Conservation (phyloP, 30 jellyfish, hydroid and myxozoan species). For the Hydra vulgaris region DNA sequence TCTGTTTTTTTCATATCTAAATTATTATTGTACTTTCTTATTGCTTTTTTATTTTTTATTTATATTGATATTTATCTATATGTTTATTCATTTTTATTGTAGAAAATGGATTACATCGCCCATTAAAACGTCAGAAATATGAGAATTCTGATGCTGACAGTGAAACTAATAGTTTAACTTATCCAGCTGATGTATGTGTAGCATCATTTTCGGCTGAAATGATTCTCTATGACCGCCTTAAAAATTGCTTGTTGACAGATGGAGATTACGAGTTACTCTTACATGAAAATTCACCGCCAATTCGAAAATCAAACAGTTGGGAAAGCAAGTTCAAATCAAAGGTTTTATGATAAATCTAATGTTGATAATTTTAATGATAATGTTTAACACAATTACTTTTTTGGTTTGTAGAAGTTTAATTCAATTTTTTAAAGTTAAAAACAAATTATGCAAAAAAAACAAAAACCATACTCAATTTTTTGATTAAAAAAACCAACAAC, state of each 20-base stretch:
- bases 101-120: constrained; percentile 24
- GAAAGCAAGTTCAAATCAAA: constrained; percentile 52
- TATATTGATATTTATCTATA: too few relatives aligned
- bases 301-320: constrained; percentile 44
- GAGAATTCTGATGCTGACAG: background rate
- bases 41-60: too few relatives aligned
- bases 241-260: constrained; percentile 58
- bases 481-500: too few relatives aligned
- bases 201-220: constrained; percentile 72
- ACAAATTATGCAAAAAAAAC: too few relatives aligned
- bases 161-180: background rate
- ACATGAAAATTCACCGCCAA: constrained; percentile 35
- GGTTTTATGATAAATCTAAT: constrained; percentile 27
- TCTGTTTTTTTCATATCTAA: too few relatives aligned
- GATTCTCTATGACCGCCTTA: constrained; percentile 77
- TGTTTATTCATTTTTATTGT: too few relatives aligned
- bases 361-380: too few relatives aligned
- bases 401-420: too few relatives aligned
- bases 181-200: background rate
- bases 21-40: too few relatives aligned
- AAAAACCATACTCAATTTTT: too few relatives aligned
- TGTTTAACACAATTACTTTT: too few relatives aligned
- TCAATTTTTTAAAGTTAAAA: too few relatives aligned
- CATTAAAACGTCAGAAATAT: constrained; percentile 45
- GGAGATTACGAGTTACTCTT: constrained; percentile 91